phyloP scores from a whole-genome alignment of 2,113 vertebrate genomes.

The Aldabrachelys gigantea region DNA sequence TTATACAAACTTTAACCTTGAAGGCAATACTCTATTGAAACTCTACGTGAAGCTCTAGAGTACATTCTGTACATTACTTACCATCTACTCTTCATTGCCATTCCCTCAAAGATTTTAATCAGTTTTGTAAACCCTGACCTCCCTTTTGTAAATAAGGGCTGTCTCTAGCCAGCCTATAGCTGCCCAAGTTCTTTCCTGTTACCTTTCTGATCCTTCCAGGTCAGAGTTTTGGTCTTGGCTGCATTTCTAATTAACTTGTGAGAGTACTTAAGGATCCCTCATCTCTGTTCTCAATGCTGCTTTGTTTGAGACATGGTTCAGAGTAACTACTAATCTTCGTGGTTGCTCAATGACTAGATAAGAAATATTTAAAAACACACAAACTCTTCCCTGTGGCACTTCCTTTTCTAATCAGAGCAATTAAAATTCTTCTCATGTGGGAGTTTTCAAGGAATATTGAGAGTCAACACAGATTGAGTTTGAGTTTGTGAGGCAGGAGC shows the following conservation, averaged over 20 bases:
- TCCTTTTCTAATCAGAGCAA: neutral
- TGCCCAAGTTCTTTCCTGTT: neutral
- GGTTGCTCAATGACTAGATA: neutral
- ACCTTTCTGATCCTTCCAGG: constrained; percentile 16
- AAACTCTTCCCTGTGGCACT: neutral
- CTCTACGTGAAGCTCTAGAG: neutral
- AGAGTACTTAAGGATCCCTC: neutral
- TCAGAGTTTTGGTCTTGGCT: constrained; percentile 30
- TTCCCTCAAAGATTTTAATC: neutral
- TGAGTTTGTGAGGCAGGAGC: neutral
- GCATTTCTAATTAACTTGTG: neutral
- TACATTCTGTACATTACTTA: neutral
- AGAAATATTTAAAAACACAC: neutral
- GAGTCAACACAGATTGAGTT: neutral
- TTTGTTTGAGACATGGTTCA: neutral
- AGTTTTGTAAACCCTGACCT: neutral
- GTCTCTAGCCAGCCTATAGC: neutral
- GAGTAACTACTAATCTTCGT: neutral
- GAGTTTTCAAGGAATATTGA: neutral
- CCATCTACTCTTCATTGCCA: neutral
- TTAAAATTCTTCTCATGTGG: neutral
- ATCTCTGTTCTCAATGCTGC: neutral
- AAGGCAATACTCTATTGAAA: neutral
- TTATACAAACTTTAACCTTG: neutral
- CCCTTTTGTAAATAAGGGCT: neutral